A percentile compares a stretch with the other conserved stretches of the same genome.
Conservation (phyloP, 2,888 invertebrate genomes). For the Apotomis betuletana region DNA sequence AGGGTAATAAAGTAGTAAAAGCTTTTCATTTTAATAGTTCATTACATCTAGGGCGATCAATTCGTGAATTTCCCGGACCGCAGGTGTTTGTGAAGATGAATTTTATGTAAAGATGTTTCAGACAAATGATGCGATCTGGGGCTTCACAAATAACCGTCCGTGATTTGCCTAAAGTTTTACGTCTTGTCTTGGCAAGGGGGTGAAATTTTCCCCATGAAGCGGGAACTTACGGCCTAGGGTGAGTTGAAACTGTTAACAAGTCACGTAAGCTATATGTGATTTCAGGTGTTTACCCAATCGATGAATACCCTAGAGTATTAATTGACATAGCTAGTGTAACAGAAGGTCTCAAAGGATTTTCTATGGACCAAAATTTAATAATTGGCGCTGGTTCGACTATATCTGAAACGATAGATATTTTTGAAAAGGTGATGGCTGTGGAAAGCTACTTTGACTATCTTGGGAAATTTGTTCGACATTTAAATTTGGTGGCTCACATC, state of each 20-base stretch:
- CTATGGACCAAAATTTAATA: slow-evolving; percentile 35
- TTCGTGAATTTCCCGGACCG: too few relatives aligned
- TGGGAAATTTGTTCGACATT: slow-evolving; percentile 78
- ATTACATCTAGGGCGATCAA: too few relatives aligned
- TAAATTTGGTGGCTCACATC: slow-evolving; percentile 85
- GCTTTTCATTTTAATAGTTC: too few relatives aligned
- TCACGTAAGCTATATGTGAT: not conserved
- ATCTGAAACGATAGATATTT: slow-evolving; percentile 69
- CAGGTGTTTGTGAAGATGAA: too few relatives aligned
- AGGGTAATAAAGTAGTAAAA: slow-evolving; percentile 67
- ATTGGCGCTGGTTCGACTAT: slow-evolving; percentile 63
- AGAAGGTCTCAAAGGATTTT: slow-evolving; percentile 22
- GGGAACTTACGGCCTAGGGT: too few relatives aligned
- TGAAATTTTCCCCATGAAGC: too few relatives aligned
- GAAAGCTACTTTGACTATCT: slow-evolving; percentile 77
- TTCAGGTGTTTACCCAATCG: slow-evolving; percentile 33
- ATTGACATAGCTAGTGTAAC: slow-evolving; percentile 34
- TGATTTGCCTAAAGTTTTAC: too few relatives aligned
- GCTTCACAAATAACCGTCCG: too few relatives aligned
- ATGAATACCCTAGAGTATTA: slow-evolving; percentile 33
- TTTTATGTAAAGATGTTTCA: too few relatives aligned
- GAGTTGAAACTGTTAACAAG: too few relatives aligned
- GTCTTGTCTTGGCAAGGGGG: too few relatives aligned
- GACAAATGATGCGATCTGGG: too few relatives aligned
- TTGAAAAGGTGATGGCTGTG: slow-evolving; percentile 52